Conservation (phyloP, 2,888 invertebrate species). For the Pelosia muscerda region DNA sequence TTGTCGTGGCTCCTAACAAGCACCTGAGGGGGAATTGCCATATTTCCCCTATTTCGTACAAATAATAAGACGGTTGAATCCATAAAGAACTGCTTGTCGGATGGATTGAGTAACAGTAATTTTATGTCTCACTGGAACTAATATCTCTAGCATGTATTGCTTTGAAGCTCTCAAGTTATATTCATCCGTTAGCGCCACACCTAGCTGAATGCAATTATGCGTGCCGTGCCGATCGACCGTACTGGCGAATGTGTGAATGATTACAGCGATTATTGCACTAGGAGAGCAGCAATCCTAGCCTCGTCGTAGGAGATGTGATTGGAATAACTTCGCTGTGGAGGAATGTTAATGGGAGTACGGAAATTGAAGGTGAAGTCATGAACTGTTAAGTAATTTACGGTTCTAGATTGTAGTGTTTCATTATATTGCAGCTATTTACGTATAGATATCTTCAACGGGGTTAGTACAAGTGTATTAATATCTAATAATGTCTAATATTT, state of each 20-base stretch:
- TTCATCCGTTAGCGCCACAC: conserved; percentile 19
- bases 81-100: no score
- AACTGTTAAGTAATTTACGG: background rate
- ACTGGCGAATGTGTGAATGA: conserved; percentile 16
- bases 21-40: no score
- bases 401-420: background rate
- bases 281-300: conserved; percentile 12
- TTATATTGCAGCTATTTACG: background rate
- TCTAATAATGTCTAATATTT: no score
- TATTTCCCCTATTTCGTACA: no score
- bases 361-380: background rate
- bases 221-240: conserved; percentile 19
- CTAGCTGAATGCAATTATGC: conserved; percentile 24
- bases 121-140: no score
- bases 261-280: conserved; percentile 20
- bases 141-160: background rate
- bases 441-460: background rate
- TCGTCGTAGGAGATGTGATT: conserved; percentile 16
- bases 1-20: no score
- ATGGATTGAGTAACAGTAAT: no score
- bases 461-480: no score
- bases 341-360: conserved; percentile 1
- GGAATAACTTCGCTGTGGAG: conserved; percentile 3
- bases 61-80: no score
- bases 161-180: background rate